Base-by-base conservation (phyloP, 2,888 invertebrate species). In the Ariolimax columbianus region DNA sequence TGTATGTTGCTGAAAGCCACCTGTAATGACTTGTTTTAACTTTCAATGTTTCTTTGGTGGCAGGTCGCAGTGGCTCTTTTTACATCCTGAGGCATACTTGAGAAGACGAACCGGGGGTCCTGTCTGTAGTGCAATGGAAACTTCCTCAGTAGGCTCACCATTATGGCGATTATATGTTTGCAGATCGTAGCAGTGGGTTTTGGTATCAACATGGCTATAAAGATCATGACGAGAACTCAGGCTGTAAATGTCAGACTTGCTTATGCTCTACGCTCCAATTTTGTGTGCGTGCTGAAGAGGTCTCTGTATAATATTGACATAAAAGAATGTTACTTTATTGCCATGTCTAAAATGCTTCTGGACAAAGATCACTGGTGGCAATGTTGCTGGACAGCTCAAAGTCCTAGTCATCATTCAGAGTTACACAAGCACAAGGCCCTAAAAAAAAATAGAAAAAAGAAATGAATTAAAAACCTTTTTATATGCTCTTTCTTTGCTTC, bases 391-490 rank as follows among this genome's bases (percentile, higher is more conserved):
- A 26, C 26, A 30, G 14, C 26, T 30, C 1, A 19, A 9, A 0
- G 17, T n/a, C n/a, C 59, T 59, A 59, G 38, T 78, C 78, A 23
- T 78, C 63, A 26, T 33, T 63, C n/a, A 78, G 38, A 63, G 78
- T 78, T 9, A 63, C 63, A 59, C 63, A 78, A 36, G 78, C 78
- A 78, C 0, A 0, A 14, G 78, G 40, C 23, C 78, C 78, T 78
- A 38, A 2, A 17, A 72, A 38, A 14, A 26, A n/a, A 75, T 43
- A n/a, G 30, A 75, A 30, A 47, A 77, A 47, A 68, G 36, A 33
- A 33, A 68, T 55, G 26, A 19, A 19, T 19, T 3, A 47, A 47
- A 47, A 47, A 47, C 47, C 6, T 47, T 47, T 14, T 9, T 47
- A 47, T 9, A 14, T 47, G 14, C 9, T 47, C 47, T 47, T 47